A percentile compares a stretch with the other conserved stretches of the same genome.
Evolutionary conservation across 1,140 invertebrate species (phyloP).

Genomic region (Andricus grossulariae): DNA sequence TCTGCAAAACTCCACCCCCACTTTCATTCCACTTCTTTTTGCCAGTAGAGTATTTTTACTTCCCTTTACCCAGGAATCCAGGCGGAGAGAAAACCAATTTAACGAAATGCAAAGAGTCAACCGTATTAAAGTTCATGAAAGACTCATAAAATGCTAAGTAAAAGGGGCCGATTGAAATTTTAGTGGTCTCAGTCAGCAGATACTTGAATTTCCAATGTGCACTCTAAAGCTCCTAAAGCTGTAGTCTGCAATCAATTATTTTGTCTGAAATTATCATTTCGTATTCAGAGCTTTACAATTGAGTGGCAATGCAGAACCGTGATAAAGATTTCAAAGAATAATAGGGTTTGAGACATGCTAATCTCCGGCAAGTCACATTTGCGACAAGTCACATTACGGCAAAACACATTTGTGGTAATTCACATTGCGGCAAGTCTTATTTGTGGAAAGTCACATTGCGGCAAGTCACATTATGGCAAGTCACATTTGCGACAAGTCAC

Average conservation of each 20-base stretch:
- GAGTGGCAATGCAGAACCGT: not conserved
- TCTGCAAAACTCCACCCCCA: conserved; percentile 1
- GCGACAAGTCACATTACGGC: too few species aligned
- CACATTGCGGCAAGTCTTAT: too few species aligned
- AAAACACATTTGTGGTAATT: too few species aligned
- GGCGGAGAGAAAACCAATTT: conserved; percentile 11
- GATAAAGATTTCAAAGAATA: not conserved
- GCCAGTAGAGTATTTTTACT: conserved; percentile 20
- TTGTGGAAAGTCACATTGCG: too few species aligned
- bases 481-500: too few species aligned
- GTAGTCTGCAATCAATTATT: conserved; percentile 11
- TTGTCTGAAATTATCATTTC: conserved; percentile 12
- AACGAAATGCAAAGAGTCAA: conserved; percentile 19
- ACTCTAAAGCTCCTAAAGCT: not conserved
- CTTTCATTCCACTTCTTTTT: not conserved
- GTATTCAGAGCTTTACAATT: not conserved
- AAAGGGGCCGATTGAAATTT: conserved; percentile 19
- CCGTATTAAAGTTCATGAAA: not conserved
- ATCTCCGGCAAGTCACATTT: too few species aligned
- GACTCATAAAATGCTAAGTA: conserved; percentile 15
- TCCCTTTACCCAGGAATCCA: conserved; percentile 4
- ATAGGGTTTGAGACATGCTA: not conserved
- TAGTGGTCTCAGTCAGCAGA: not conserved
- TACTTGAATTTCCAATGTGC: conserved; percentile 22
- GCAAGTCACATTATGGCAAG: too few species aligned